phyloP scores from a whole-genome alignment of 1,140 invertebrate species.

The Bombus cullumanus region DNA sequence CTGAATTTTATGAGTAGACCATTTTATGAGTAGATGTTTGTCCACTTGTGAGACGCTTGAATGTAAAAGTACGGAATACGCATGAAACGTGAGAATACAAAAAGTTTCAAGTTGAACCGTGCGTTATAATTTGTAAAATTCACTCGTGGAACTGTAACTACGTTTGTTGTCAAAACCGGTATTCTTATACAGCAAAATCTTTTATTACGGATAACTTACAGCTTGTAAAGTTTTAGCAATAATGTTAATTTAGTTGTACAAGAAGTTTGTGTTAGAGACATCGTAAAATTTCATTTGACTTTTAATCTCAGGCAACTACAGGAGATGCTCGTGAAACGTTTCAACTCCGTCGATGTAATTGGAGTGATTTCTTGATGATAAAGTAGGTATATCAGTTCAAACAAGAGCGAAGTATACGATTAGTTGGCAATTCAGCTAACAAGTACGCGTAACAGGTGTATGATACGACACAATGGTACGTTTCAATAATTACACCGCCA shows the following conservation, averaged over 20 bases:
- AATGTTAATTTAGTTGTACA: neutral
- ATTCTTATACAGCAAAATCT: no score
- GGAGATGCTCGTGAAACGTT: neutral
- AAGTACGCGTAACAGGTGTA: neutral
- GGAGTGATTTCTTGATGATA: neutral
- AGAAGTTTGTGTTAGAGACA: neutral
- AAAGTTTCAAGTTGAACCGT: no score
- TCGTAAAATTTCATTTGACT: neutral
- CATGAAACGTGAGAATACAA: no score
- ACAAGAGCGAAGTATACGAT: neutral
- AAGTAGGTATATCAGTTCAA: neutral
- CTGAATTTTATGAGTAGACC: no score
- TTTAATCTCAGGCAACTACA: neutral
- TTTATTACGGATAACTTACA: no score
- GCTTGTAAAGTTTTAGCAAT: neutral
- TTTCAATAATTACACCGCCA: constrained; percentile 24
- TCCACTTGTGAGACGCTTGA: no score
- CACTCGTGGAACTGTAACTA: no score
- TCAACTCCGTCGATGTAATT: neutral
- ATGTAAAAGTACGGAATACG: no score
- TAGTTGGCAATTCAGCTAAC: neutral
- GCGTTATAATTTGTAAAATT: no score
- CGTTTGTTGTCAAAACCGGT: no score
- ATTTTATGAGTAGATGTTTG: no score
- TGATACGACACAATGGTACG: neutral